Conservation (phyloP, 2,797 vertebrate species). For the Apodemus agrarius region DNA sequence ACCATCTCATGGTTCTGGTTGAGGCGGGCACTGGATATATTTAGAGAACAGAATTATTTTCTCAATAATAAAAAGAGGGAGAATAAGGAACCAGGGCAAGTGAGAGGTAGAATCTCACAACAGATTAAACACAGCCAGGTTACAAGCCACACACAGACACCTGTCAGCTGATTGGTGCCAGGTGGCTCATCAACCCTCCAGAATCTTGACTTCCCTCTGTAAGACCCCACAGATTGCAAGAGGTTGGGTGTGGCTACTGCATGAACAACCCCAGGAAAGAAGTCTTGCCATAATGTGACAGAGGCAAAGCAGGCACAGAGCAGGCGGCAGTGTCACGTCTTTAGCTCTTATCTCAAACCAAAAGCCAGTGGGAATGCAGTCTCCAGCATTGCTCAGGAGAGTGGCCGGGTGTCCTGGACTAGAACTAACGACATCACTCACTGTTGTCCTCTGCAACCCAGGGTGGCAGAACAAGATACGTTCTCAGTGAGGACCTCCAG, state of each 20-base stretch:
- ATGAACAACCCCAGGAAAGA: not conserved
- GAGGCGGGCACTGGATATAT: not conserved
- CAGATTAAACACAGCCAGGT: not conserved
- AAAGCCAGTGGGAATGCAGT: not conserved
- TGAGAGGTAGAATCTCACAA: not conserved
- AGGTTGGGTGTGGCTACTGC: not conserved
- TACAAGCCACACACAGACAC: not conserved
- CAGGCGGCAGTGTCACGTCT: not conserved
- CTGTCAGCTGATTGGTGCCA: not conserved
- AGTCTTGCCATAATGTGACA: not conserved
- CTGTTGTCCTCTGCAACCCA: not conserved
- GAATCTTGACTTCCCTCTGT: constrained; percentile 1
- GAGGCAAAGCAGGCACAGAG: not conserved
- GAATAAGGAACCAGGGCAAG: not conserved
- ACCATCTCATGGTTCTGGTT: not conserved
- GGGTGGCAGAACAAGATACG: not conserved
- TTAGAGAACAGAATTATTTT: not conserved
- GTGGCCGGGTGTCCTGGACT: not conserved
- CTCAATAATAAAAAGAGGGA: not conserved
- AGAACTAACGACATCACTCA: not conserved
- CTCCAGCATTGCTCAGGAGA: not conserved
- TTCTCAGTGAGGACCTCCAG: not conserved
- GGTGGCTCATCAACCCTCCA: not conserved
- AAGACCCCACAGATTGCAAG: not conserved
- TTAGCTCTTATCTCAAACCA: constrained; percentile 50